Base-by-base conservation (phyloP, 2,113 vertebrate genomes). In the Callionymus lyra region DNA sequence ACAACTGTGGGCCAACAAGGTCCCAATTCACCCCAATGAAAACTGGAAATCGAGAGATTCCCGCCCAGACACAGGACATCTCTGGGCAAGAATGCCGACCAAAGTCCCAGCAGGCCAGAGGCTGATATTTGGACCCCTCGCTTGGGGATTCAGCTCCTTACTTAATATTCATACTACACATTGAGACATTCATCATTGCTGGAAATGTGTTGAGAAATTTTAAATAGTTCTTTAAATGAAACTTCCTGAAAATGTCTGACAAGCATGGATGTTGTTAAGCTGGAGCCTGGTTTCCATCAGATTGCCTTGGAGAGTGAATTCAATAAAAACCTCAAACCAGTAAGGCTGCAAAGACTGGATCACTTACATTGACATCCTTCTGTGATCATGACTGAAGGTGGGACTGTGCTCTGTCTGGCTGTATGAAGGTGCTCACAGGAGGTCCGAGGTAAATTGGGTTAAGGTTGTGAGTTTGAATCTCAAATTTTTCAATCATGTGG, bases 141-240 rank as follows among this genome's bases (percentile, higher is more conserved):
- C 58, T 10, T 3, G 66, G 57, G 66, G 31, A 48, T 38, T 49
- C 41, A 1, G 13, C n/a, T 38, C 53, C 49, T 18, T 43, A 46
- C 31, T 41, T 41, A 14, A 41, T 18, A 4, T 1, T 3, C 36
- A 39, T 31, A 39, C 38, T 50, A 42, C 17, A 41, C 31, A 17
- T 27, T 17, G 31, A 51, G 27, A 55, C 59, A 63, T 68, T 49
- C 12, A 55, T 68, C 55, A 68, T 68, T 31, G 1, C 35, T 3
- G 16, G 31, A 27, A 38, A 6, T 50, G 31, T 34, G 54, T 18
- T n/a, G 31, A 18, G 10, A 44, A 33, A 14, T 33, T 33, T 10
- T 11, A 47, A 50, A 38, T 31, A 15, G 1, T 43, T 47, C 49
- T 18, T 10, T 44, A 41, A 58, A 55, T 48, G 31, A 51, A 54